These are phyloP conservation scores for Mycetomoellerius zeteki DNA, from an alignment of 1,140 invertebrate species.

Conservation along the genomic window DNA sequence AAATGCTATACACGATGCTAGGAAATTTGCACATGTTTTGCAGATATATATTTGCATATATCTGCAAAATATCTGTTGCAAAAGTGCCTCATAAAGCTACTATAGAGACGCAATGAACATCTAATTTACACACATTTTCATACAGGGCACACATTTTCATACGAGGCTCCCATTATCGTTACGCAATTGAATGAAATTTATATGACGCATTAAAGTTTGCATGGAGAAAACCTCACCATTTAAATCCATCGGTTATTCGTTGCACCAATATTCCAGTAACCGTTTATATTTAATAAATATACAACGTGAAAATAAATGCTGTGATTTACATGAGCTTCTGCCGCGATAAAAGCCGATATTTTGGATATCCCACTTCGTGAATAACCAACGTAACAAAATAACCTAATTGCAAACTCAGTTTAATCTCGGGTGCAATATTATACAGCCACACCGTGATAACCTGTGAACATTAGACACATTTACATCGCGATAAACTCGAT, in stretches of 20 bases:
- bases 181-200: slow-evolving; percentile 32
- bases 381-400: slow-evolving; percentile 32
- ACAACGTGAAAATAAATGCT: slow-evolving; percentile 42
- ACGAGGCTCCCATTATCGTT: not conserved
- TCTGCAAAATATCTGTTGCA: slow-evolving; percentile 15
- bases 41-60: slow-evolving; percentile 14
- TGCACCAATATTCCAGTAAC: slow-evolving; percentile 17
- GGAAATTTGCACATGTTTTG: slow-evolving; percentile 8
- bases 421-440: slow-evolving; percentile 40
- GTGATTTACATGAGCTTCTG: slow-evolving; percentile 28
- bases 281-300: slow-evolving; percentile 36
- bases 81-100: slow-evolving; percentile 19
- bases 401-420: slow-evolving; percentile 48
- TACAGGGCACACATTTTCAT: slow-evolving; percentile 36
- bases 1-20: not conserved
- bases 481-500: slow-evolving; percentile 9
- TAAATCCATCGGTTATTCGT: slow-evolving; percentile 17
- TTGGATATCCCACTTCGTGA: slow-evolving; percentile 20
- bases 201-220: slow-evolving; percentile 36
- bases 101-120: slow-evolving; percentile 2
- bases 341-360: slow-evolving; percentile 38
- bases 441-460: slow-evolving; percentile 8
- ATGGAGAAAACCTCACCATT: not conserved
- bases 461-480: slow-evolving; percentile 11
- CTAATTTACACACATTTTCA: slow-evolving; percentile 46